Conservation (phyloP, 1,140 invertebrate genomes). For the Armadillidium nasatum region DNA sequence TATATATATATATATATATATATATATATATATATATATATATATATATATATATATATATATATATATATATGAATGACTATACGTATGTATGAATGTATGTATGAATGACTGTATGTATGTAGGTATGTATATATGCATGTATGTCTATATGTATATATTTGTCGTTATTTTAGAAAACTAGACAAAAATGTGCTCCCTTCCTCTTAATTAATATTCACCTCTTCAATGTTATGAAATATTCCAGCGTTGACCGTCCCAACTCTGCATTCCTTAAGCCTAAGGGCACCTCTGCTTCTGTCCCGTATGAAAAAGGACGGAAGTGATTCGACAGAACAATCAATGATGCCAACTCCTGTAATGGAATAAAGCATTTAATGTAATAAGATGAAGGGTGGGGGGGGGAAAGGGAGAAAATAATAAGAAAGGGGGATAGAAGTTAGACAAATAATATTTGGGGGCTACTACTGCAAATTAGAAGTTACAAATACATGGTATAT, state of each 20-base stretch:
- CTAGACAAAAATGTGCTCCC: too few relatives aligned
- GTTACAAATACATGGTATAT: too few relatives aligned
- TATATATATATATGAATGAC: not conserved
- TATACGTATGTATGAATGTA: too few relatives aligned
- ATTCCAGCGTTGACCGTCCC: slow-evolving; percentile 16
- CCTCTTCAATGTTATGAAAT: slow-evolving; percentile 32
- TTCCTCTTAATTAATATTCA: not conserved
- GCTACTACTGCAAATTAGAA: too few relatives aligned
- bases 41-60: slow-evolving; percentile 4
- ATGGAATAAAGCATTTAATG: not conserved
- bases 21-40: slow-evolving; percentile 11
- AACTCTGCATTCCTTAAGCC: slow-evolving; percentile 27
- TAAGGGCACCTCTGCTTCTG: slow-evolving; percentile 13
- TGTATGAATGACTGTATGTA: too few relatives aligned
- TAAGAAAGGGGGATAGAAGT: too few relatives aligned
- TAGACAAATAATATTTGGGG: too few relatives aligned
- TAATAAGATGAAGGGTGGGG: not conserved
- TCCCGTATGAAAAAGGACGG: slow-evolving; percentile 21
- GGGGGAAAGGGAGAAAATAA: too few relatives aligned
- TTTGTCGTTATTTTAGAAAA: too few relatives aligned
- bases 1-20: slow-evolving; percentile 11
- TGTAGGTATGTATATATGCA: too few relatives aligned
- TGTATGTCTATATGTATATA: too few relatives aligned
- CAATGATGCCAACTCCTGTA: slow-evolving; percentile 27
- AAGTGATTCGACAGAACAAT: slow-evolving; percentile 17